Base-by-base conservation (phyloP, 2,888 invertebrate genomes). In the Gymnocheta viridis region DNA sequence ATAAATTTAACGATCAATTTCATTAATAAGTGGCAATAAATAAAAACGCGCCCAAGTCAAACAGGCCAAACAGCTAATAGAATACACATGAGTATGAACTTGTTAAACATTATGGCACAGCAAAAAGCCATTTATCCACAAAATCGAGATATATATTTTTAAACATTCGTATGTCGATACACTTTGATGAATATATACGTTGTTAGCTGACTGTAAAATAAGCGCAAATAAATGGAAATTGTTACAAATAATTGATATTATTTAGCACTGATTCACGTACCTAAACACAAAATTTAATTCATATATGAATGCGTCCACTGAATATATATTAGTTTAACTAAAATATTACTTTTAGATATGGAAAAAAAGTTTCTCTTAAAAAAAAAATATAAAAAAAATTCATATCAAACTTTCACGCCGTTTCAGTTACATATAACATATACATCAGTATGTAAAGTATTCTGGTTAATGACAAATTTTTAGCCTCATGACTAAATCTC, bases 1-100 rank as follows among this genome's bases (percentile, higher is more conserved):
- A 89, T 90, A 90, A 90, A 88, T 89, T 89, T 87, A 87, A 89
- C 88, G 88, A 89, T 89, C 89, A 89, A 89, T 89, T 89, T 87
- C 85, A 86, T 88, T 89, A 89, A 88, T 89, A 89, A 89, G 89
- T 87, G 88, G 86, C 87, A 85, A 79, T 78, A 85, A 84, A 82
- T 82, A 83, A 82, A 86, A 85, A 82, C 82, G 82, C 83, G 82
- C 85, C 85, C 83, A 84, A 79, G 77, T 83, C 80, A 76, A 72
- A 80, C 79, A 79, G 76, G 83, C 70, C 79, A 83, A 77, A 80
- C 67, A 70, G 73, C 35, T 24, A 74, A 64, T 44, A 74, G 29
- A 47, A 58, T 29, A 64, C 27, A 70, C 73, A 69, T 44, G 32
- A 24, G 9, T 41, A 58, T 35, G 49, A 0, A 56, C 32, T 47